These are phyloP conservation scores for Hecatera dysodea DNA, from an alignment of 2,888 invertebrate species.

Conservation along the genomic window DNA sequence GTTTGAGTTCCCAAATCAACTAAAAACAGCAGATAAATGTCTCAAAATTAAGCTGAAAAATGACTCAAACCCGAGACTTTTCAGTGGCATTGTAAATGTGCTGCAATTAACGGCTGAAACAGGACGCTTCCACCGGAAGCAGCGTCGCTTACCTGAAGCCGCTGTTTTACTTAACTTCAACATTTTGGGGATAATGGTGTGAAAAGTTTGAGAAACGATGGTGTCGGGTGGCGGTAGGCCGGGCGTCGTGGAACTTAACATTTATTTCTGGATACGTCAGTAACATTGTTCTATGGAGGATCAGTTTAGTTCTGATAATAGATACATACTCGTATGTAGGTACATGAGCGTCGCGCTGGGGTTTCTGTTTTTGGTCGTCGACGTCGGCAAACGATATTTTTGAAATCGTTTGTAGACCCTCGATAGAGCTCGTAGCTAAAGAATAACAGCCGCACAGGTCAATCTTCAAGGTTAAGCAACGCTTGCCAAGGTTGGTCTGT, in stretches of 20 bases:
- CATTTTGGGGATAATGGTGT: slow-evolving; percentile 37
- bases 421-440: too few relatives aligned
- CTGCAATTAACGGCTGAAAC: slow-evolving; percentile 62
- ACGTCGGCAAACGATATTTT: too few relatives aligned
- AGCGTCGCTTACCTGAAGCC: slow-evolving; percentile 59
- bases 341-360: too few relatives aligned
- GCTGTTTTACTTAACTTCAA: slow-evolving; percentile 57
- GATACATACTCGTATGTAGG: too few relatives aligned
- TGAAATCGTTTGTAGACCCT: neutral
- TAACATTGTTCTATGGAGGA: neutral
- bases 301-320: neutral
- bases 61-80: slow-evolving; percentile 47
- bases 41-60: slow-evolving; percentile 49
- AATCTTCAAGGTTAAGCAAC: too few relatives aligned
- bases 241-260: neutral
- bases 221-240: slow-evolving; percentile 1
- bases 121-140: slow-evolving; percentile 53
- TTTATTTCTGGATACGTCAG: neutral
- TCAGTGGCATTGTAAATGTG: slow-evolving; percentile 49
- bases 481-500: too few relatives aligned
- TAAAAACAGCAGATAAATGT: slow-evolving; percentile 24
- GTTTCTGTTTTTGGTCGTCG: too few relatives aligned
- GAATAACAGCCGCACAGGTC: too few relatives aligned
- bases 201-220: slow-evolving; percentile 28
- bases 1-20: slow-evolving; percentile 9